Percentiles rank a stretch among this genome's conserved stretches.
These are phyloP conservation scores for Acrocyrtus sp. DNA, from an alignment of 2,888 invertebrate genomes.

Conservation along the genomic window DNA sequence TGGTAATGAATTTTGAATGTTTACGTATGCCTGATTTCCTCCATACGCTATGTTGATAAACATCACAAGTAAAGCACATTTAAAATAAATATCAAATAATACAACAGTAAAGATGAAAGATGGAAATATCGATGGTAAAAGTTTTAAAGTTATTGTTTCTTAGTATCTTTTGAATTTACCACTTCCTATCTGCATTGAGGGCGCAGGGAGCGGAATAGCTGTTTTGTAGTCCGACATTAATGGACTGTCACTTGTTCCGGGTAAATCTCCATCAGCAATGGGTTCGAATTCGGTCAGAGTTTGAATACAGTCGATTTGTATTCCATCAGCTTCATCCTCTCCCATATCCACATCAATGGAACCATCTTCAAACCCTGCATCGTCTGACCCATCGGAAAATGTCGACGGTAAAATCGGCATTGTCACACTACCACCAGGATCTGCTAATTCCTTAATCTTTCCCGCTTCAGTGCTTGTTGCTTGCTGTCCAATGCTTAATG, in stretches of 20 bases:
- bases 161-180: too few relatives aligned
- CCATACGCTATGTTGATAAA: conserved; percentile 53
- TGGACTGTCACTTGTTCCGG: conserved; percentile 8
- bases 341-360: conserved; percentile 43
- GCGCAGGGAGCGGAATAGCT: conserved; percentile 54
- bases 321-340: conserved; percentile 39
- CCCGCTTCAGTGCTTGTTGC: conserved; percentile 16
- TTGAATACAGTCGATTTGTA: conserved; percentile 47
- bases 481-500: conserved; percentile 30
- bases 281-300: conserved; percentile 42
- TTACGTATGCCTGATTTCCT: conserved; percentile 58
- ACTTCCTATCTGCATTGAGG: conserved; percentile 47
- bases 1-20: conserved; percentile 27
- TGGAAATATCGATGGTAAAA: background rate
- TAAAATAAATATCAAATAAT: background rate
- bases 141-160: background rate
- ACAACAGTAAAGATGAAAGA: background rate
- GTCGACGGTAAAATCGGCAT: conserved; percentile 27
- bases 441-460: conserved; percentile 29
- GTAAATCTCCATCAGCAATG: conserved; percentile 1
- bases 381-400: conserved; percentile 38
- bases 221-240: conserved; percentile 31
- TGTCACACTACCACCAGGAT: background rate
- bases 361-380: conserved; percentile 48
- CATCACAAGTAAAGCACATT: background rate